phyloP scores from a whole-genome alignment of 2,888 invertebrate genomes.

The Marronus borbonicus region DNA sequence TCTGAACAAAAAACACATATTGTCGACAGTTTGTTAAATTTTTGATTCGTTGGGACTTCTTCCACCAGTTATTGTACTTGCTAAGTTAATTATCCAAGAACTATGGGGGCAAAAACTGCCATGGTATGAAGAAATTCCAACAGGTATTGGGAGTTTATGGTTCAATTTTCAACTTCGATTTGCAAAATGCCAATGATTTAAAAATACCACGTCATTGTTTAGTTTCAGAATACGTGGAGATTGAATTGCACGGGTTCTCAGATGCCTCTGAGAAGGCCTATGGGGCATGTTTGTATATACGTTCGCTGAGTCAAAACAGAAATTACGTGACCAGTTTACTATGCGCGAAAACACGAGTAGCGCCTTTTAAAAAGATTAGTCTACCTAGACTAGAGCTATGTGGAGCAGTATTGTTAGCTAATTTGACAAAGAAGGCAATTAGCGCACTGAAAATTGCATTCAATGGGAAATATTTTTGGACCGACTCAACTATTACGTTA shows the following conservation, averaged over 20 bases:
- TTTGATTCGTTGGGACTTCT: no score
- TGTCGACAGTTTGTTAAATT: no score
- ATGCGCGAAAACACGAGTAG: constrained; percentile 46
- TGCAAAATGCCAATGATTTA: constrained; percentile 10
- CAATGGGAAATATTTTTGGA: constrained; percentile 9
- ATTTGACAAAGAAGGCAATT: constrained; percentile 3
- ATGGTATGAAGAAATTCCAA: constrained; percentile 48
- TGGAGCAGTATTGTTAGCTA: constrained; percentile 40
- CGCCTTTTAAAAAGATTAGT: constrained; percentile 25
- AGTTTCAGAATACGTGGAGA: background rate
- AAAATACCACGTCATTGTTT: constrained; percentile 34
- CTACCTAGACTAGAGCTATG: constrained; percentile 40
- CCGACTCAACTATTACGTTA: constrained; percentile 9
- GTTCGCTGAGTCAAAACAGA: background rate
- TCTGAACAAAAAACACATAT: no score
- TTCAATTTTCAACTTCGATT: background rate
- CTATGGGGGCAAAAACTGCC: constrained; percentile 40
- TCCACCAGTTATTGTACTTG: no score
- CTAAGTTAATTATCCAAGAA: background rate
- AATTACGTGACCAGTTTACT: constrained; percentile 12
- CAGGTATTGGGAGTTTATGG: constrained; percentile 40
- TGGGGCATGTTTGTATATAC: constrained; percentile 57
- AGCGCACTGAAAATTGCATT: constrained; percentile 3
- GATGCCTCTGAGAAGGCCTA: constrained; percentile 58
- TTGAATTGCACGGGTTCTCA: constrained; percentile 55